Percentiles rank a stretch among this genome's conserved stretches.
Evolutionary conservation across 1,140 invertebrate genomes (phyloP).

Genomic region (Nasonia longicornis): DNA sequence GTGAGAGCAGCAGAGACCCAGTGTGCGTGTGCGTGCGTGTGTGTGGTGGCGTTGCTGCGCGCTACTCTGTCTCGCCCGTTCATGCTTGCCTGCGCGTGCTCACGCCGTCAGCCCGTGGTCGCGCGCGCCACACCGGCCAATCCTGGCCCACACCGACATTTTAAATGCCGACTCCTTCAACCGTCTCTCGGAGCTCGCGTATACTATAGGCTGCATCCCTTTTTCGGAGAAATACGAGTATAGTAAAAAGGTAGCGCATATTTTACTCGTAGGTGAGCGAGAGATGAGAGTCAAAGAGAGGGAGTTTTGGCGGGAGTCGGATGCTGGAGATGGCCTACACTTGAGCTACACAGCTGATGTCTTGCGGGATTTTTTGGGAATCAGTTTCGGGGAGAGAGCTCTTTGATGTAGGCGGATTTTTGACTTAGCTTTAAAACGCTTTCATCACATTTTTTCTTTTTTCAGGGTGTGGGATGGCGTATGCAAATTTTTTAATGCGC

Average conservation of each 20-base stretch:
- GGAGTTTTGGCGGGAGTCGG: neutral
- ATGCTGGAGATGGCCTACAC: neutral
- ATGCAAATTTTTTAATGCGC: no score
- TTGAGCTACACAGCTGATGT: neutral
- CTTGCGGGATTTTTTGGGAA: neutral
- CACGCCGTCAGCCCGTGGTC: neutral
- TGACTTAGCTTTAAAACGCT: no score
- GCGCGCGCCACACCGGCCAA: neutral
- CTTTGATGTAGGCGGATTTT: no score
- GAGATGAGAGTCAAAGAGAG: neutral
- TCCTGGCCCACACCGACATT: neutral
- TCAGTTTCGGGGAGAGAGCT: neutral
- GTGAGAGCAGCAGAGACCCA: no score
- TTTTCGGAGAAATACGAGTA: neutral
- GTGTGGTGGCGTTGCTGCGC: neutral
- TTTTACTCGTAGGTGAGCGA: neutral
- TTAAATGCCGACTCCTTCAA: neutral
- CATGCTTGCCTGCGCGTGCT: conserved; percentile 11
- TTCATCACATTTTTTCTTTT: no score
- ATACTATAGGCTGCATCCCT: neutral
- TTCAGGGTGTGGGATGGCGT: no score
- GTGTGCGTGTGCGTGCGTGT: no score
- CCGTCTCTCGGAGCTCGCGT: neutral
- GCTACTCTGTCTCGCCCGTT: neutral
- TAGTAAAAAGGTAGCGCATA: neutral